Percentiles rank a stretch among this genome's conserved stretches.
phyloP scores from a whole-genome alignment of 2,113 vertebrate genomes.

The Actenoides lindsayi region DNA sequence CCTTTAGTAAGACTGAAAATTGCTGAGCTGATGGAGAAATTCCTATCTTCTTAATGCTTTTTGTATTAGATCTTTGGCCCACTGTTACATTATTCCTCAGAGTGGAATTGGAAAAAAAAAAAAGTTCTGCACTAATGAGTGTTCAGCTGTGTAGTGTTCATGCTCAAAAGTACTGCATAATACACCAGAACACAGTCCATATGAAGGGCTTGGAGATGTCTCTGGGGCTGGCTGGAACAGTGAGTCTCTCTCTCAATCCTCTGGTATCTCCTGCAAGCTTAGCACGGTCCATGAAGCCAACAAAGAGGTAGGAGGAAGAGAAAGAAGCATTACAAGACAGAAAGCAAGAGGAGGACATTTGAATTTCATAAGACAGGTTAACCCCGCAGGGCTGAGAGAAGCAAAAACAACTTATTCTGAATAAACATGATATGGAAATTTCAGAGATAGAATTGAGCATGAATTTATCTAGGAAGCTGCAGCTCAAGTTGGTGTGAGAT shows the following conservation, averaged over 20 bases:
- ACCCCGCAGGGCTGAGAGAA: constrained; percentile 68
- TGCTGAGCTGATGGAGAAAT: constrained; percentile 46
- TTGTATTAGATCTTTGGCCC: constrained; percentile 43
- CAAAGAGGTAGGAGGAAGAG: constrained; percentile 9
- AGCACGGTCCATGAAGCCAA: constrained; percentile 20
- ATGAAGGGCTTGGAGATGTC: not conserved
- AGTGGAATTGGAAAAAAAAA: not conserved
- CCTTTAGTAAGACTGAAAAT: constrained; percentile 26
- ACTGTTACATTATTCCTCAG: not conserved
- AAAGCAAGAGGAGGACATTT: constrained; percentile 63
- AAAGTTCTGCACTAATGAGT: not conserved
- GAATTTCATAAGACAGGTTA: constrained; percentile 75
- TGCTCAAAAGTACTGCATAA: not conserved
- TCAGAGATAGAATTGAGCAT: constrained; percentile 34
- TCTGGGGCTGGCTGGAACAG: not conserved
- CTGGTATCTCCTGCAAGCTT: constrained; percentile 1
- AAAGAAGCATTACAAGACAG: constrained; percentile 35
- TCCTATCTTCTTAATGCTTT: constrained; percentile 46
- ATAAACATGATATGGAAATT: constrained; percentile 79
- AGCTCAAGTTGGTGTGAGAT: constrained; percentile 10
- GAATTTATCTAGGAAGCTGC: constrained; percentile 53
- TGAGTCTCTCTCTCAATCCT: not conserved
- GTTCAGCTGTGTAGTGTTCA: not conserved
- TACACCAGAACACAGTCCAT: not conserved
- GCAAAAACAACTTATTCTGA: constrained; percentile 72